Evolutionary conservation across 1,140 invertebrate genomes (phyloP).

Genomic region (Drosophila nebulosa): DNA sequence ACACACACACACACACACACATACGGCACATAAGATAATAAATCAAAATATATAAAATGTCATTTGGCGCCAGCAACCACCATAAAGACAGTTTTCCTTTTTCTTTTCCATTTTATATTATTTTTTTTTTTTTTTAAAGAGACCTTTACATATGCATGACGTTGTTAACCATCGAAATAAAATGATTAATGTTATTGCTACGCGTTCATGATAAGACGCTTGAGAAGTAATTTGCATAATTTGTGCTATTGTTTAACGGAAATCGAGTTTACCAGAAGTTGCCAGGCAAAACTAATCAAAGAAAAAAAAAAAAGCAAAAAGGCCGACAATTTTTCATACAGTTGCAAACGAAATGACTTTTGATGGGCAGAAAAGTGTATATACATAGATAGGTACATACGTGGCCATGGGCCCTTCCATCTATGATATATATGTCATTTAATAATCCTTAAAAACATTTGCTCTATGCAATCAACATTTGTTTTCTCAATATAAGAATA

Average conservation of each 20-base stretch:
- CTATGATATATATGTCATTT: no score
- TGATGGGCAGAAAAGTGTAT: not conserved
- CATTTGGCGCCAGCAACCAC: constrained; percentile 68
- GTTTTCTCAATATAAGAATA: no score
- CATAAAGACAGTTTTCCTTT: constrained; percentile 37
- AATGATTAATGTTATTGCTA: constrained; percentile 70
- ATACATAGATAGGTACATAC: no score
- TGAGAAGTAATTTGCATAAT: constrained; percentile 67
- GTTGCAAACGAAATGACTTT: not conserved
- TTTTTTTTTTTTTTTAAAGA: constrained; percentile 28
- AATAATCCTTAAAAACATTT: no score
- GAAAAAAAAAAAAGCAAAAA: no score
- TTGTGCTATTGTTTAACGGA: constrained; percentile 34
- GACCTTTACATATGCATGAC: constrained; percentile 64
- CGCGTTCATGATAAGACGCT: constrained; percentile 61
- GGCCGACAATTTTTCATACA: not conserved
- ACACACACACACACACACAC: constrained; percentile 1
- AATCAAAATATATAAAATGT: constrained; percentile 69
- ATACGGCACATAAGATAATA: constrained; percentile 50
- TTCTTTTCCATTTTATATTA: not conserved
- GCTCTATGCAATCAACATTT: no score
- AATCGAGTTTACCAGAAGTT: constrained; percentile 29
- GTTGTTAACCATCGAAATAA: constrained; percentile 40
- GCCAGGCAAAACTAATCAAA: not conserved
- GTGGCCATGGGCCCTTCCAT: no score